phyloP scores from a whole-genome alignment of 2,888 invertebrate species.

The Frankliniella intonsa region DNA sequence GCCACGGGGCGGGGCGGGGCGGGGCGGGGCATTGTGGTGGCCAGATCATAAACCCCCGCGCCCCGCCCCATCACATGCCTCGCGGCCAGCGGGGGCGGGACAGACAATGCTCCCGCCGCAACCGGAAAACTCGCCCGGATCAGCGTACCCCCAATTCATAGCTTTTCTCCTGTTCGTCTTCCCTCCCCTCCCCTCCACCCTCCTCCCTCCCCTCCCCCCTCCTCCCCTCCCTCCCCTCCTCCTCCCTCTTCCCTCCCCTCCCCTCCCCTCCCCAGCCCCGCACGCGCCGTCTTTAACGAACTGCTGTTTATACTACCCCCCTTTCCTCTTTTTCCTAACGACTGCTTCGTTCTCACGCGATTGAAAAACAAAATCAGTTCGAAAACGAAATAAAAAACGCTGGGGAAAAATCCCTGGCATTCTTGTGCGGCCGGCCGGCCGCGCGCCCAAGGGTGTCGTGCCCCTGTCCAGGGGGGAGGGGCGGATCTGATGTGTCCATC shows the following conservation, averaged over 20 bases:
- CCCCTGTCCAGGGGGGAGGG: background rate
- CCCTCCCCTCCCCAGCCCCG: background rate
- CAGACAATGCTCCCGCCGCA: background rate
- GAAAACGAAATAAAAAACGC: too few species aligned
- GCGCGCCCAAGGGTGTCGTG: background rate
- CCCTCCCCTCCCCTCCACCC: background rate
- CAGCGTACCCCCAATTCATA: too few species aligned
- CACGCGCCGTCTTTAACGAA: background rate
- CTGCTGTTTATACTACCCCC: background rate
- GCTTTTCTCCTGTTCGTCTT: too few species aligned
- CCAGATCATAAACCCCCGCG: background rate
- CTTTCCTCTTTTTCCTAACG: background rate
- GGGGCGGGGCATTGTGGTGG: too few species aligned
- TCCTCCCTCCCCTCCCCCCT: background rate
- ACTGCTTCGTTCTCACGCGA: background rate
- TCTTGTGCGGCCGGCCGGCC: too few species aligned
- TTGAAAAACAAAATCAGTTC: too few species aligned
- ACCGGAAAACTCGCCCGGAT: too few species aligned
- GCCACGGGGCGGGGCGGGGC: too few species aligned
- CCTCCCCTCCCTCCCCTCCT: background rate
- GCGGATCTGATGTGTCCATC: constrained; percentile 1
- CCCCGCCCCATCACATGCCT: background rate
- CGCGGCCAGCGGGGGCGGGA: background rate
- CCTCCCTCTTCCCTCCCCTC: background rate
- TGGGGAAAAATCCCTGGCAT: too few species aligned